Evolutionary conservation across 1,140 invertebrate species (phyloP), one percentile per base, ranked within the genome.

Genomic region (Campoletis sonorensis): DNA sequence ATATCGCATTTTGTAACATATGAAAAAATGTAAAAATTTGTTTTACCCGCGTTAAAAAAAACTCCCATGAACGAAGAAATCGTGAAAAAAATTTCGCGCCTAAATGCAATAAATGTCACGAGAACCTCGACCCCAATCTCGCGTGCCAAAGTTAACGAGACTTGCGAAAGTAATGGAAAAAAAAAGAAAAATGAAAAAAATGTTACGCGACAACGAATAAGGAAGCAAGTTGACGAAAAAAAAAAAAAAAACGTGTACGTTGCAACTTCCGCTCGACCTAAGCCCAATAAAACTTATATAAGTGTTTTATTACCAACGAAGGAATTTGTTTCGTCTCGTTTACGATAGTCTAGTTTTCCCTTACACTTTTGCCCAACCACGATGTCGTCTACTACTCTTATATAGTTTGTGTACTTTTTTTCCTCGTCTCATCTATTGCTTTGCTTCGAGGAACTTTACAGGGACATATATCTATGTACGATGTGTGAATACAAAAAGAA

Each of bases 261-360:
- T 23, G 8, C 27, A 61, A 27, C n/a, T 23, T 13, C 37, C 15
- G 13, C 27, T 75, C 72, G 45, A 81, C 64, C 18, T 68, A 73
- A 73, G 27, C 64, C 73, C 54, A 79, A 82, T 84, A 82, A 84
- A 84, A 82, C 68, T 84, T 79, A 54, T 73, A 77, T 80, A 75
- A 79, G 80, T 84, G 78, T 84, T 84, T 84, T 84, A 84, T 79
- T 80, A 68, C 80, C 61, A 67, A 67, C 75, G 58, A 75, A 80
- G 49, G 72, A 82, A 82, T 84, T 84, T 81, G 78, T 76, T 80
- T 68, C 73, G 68, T 71, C 23, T 51, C 45, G 40, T 82, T 79
- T 79, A 83, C 78, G 80, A 83, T n/a, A 67, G 49, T 75, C 72
- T 64, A 27, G 64, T 75, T 58, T 79, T 27, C 10, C 13, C 21